A percentile compares a stretch with the other conserved stretches of the same genome.
Evolutionary conservation across 1,140 invertebrate genomes (phyloP).

Genomic region (Heliconius nattereri): DNA sequence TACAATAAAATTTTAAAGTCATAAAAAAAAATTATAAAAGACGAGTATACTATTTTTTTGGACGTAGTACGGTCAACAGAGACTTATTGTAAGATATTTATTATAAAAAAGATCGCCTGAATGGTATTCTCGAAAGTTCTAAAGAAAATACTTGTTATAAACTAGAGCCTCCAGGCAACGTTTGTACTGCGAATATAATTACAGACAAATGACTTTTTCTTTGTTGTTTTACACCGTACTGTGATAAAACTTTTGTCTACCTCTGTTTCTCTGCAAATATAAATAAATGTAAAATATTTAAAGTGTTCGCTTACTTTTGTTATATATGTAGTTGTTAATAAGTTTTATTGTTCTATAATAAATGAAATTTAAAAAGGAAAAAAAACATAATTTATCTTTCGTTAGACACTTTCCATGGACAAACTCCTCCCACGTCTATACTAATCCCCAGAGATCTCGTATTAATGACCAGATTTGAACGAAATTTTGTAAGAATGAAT

Average conservation of each 20-base stretch:
- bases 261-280: neutral
- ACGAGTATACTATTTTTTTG: neutral
- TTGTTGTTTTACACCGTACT: neutral
- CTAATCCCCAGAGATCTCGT: no score
- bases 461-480: no score
- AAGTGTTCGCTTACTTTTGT: neutral
- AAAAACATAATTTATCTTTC: neutral
- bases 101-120: neutral
- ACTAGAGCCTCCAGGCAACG: neutral
- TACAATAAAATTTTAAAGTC: no score
- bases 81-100: neutral
- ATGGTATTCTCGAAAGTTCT: neutral
- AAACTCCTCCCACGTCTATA: no score
- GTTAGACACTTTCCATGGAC: no score
- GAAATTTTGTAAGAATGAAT: no score
- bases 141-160: constrained; percentile 1
- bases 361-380: neutral
- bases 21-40: no score
- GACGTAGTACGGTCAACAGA: neutral
- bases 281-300: neutral
- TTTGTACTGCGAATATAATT: neutral
- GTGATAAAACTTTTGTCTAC: neutral
- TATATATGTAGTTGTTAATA: neutral
- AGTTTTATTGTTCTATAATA: neutral
- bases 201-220: constrained; percentile 12